Conservation (phyloP, 2,797 vertebrate species). For the Kryptopterus vitreolus region DNA sequence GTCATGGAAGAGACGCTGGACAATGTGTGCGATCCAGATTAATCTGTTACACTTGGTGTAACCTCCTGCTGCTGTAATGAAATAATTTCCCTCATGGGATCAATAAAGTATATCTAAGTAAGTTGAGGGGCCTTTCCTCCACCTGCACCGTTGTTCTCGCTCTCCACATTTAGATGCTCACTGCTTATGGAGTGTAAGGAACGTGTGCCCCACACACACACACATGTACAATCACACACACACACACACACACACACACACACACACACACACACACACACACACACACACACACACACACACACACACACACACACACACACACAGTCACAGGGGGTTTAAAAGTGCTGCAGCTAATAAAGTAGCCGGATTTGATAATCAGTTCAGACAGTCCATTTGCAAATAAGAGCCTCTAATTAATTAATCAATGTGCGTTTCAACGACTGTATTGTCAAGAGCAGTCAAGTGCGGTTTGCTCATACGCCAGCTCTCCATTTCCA, state of each 20-base stretch:
- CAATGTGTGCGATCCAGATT: too few relatives aligned
- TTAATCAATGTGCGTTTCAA: constrained; percentile 79
- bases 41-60: too few relatives aligned
- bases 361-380: constrained; percentile 78
- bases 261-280: not conserved
- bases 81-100: too few relatives aligned
- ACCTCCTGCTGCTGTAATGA: too few relatives aligned
- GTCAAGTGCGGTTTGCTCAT: constrained; percentile 72
- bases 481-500: constrained; percentile 42
- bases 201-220: not conserved
- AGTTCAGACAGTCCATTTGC: constrained; percentile 78
- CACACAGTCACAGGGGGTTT: constrained; percentile 33
- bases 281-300: constrained; percentile 4
- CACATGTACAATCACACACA: constrained; percentile 1
- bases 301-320: constrained; percentile 11
- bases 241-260: not conserved
- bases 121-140: constrained; percentile 34
- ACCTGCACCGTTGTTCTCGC: constrained; percentile 41
- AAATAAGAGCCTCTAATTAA: constrained; percentile 80
- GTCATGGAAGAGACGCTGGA: not conserved
- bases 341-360: constrained; percentile 66
- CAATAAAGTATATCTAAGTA: constrained; percentile 32
- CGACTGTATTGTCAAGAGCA: constrained; percentile 73
- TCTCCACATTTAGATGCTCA: constrained; percentile 27
- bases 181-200: not conserved